Base-by-base conservation (phyloP, 2,888 invertebrate genomes). In the Mycalesis mineus region DNA sequence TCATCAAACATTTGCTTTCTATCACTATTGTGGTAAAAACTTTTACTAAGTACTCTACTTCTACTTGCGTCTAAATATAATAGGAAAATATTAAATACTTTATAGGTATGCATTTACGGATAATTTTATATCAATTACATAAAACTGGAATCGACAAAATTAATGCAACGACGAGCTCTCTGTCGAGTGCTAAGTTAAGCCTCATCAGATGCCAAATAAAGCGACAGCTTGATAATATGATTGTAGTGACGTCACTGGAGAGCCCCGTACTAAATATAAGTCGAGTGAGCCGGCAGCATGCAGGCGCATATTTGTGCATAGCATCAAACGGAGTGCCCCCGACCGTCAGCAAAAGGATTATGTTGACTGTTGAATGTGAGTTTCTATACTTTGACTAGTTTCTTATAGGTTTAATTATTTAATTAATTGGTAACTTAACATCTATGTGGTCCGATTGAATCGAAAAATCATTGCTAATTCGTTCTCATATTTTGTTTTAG, bases 291-390 rank as follows among this genome's bases (percentile, higher is more conserved):
- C 88, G 95, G 62, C 93, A 94, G 60, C 94, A 95, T 74, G 96
- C 96, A 91, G 95, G 95, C 8, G 93, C 95, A 37, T 95, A 95
- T 76, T 84, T 95, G 31, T 95, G 95, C 78, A 95, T 95, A 64
- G 95, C 95, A 0, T 94, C 94, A 39, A 96, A 96, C 73, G 95
- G 95, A 7, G 93, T 95, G 13, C 97, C 96, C 9, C 97, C 97
- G 0, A 94, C 96, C 33, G 95, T 96, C 67, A 96, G 96, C 91
- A 96, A 96, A 82, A 88, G 96, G 73, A 96, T 97, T 71, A 94
- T 94, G 89, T 92, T 97, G 52, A 94, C 95, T 54, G 95, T 95
- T 14, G 94, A 95, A 78, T 96, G 95, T 95, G 81, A 92, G 93
- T 91, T 70, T 39, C 36, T 22, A 22, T 22, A 5, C 22, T 22